These are phyloP conservation scores for Parasteatoda lunata DNA, from an alignment of 2,888 invertebrate species.

Conservation along the genomic window DNA sequence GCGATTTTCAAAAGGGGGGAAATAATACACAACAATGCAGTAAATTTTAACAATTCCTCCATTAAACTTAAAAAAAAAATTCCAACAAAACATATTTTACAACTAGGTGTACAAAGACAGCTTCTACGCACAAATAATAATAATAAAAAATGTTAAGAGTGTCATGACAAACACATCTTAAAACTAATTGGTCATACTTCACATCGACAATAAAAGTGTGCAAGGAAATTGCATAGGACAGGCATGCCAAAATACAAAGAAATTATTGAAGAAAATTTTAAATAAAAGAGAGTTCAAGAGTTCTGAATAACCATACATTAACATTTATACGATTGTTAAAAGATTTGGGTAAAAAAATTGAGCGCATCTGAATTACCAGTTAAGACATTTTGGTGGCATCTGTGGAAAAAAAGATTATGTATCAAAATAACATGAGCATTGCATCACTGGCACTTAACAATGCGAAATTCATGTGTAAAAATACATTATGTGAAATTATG, in stretches of 20 bases:
- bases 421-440: conserved; percentile 54
- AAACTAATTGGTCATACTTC: conserved; percentile 9
- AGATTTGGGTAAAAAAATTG: conserved; percentile 50
- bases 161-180: conserved; percentile 20
- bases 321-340: conserved; percentile 28
- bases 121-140: conserved; percentile 11
- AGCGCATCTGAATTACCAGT: conserved; percentile 48
- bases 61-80: background rate
- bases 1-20: too few species aligned
- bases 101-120: conserved; percentile 5
- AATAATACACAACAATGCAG: background rate
- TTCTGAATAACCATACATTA: conserved; percentile 22
- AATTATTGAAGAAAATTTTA: conserved; percentile 15
- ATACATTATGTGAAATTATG: conserved; percentile 33
- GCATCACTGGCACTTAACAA: conserved; percentile 43
- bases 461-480: conserved; percentile 39
- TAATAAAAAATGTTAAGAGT: conserved; percentile 9
- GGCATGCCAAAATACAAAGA: conserved; percentile 35
- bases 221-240: conserved; percentile 39
- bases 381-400: conserved; percentile 44
- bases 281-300: background rate
- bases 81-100: background rate
- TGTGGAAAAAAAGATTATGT: conserved; percentile 30
- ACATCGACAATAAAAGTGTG: conserved; percentile 21
- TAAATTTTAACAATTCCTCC: background rate